Percentiles rank a stretch among this genome's conserved stretches.
Conservation (phyloP, 2,797 vertebrate species). For the Sebastes steindachneri region DNA sequence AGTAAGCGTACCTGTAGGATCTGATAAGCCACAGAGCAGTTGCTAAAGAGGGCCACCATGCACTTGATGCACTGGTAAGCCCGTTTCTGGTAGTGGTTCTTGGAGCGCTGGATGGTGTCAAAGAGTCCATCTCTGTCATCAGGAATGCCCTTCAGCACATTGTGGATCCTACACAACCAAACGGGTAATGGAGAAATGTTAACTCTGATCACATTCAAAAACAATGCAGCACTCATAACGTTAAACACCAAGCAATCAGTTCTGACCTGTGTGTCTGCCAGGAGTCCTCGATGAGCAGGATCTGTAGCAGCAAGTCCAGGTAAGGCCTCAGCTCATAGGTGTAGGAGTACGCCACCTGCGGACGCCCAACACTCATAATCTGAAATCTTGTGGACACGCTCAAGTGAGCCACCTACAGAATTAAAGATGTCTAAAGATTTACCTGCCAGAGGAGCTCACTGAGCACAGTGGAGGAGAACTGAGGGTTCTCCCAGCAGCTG, state of each 20-base stretch:
- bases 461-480: slow-evolving; percentile 98
- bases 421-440: slow-evolving; percentile 2
- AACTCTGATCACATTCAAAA: not conserved
- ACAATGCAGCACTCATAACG: not conserved
- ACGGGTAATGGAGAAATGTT: not conserved
- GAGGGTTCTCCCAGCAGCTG: slow-evolving; percentile 99
- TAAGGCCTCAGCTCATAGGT: slow-evolving; percentile 99
- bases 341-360: slow-evolving; percentile 97
- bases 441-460: slow-evolving; percentile 99
- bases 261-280: slow-evolving; percentile 99
- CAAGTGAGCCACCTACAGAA: not conserved
- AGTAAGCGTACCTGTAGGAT: slow-evolving; percentile 91
- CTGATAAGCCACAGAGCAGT: slow-evolving; percentile 98
- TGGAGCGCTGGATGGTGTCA: slow-evolving; percentile 99
- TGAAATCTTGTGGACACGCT: not conserved
- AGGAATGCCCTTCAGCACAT: slow-evolving; percentile 98
- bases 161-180: slow-evolving; percentile 91
- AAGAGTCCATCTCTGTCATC: slow-evolving; percentile 98
- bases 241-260: not conserved
- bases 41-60: slow-evolving; percentile 99
- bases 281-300: slow-evolving; percentile 97
- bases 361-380: not conserved
- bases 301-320: slow-evolving; percentile 97
- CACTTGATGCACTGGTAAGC: slow-evolving; percentile 99
- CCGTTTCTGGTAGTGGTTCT: slow-evolving; percentile 99